These are phyloP conservation scores for Graphium colonna DNA, from an alignment of 2,888 invertebrate species.

Conservation along the genomic window DNA sequence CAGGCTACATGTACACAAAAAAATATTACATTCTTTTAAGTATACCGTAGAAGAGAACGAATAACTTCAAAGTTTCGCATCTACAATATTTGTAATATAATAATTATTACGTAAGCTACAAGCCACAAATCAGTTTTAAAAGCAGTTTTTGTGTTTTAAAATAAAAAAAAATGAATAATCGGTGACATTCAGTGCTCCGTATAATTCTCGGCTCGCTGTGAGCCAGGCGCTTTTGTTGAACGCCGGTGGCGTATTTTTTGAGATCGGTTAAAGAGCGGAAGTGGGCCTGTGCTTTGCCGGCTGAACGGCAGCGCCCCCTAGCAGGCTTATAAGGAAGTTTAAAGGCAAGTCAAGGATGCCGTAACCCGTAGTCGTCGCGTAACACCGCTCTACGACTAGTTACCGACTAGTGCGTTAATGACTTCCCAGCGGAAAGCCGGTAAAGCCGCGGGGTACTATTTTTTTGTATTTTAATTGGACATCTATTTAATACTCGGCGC, in stretches of 20 bases:
- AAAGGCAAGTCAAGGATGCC: constrained; percentile 36
- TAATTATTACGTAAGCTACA: too few species aligned
- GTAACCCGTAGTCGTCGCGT: constrained; percentile 36
- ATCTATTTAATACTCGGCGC: constrained; percentile 14
- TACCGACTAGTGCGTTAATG: constrained; percentile 33
- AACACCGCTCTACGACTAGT: constrained; percentile 30
- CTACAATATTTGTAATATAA: too few species aligned
- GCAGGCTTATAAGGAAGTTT: constrained; percentile 51
- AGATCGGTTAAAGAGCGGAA: constrained; percentile 33
- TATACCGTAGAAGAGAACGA: too few species aligned
- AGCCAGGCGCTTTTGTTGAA: constrained; percentile 17
- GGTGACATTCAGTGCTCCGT: constrained; percentile 2
- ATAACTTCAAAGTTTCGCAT: too few species aligned
- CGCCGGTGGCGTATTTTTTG: constrained; percentile 23
- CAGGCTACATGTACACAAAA: too few species aligned
- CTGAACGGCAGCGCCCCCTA: constrained; percentile 36
- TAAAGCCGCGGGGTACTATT: constrained; percentile 12
- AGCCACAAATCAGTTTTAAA: too few species aligned
- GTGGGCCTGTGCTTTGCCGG: constrained; percentile 36
- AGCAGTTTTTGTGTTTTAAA: too few species aligned
- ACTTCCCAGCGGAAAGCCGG: constrained; percentile 17
- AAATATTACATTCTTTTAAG: too few species aligned
- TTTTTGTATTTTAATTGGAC: constrained; percentile 20
- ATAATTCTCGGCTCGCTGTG: constrained; percentile 10
- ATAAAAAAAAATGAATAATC: constrained; percentile 6